Evolutionary conservation across 2,113 vertebrate species (phyloP), one percentile per base, ranked within the genome.

Genomic region (Agapornis roseicollis): DNA sequence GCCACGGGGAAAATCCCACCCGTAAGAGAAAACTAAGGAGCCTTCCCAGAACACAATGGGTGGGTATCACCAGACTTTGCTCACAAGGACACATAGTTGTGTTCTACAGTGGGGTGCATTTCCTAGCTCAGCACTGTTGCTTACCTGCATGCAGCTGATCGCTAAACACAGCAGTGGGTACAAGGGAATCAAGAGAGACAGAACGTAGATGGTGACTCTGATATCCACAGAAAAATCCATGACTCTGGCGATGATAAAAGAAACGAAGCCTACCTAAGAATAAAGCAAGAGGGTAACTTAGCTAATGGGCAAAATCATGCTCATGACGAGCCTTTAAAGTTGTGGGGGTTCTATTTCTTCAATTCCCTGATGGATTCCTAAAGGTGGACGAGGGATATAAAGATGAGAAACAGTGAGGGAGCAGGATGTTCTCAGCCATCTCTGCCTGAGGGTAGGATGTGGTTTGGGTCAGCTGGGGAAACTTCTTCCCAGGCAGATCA

Each of bases 141-240:
- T 95, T 73, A 99, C 99, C 71, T 76, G 37, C 9, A 90, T 72
- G 89, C 88, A 94, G 85, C 68, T 65, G 61, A 88, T 63, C 23
- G 96, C 89, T 70, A 98, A 96, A 50, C 82, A 97, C 88, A 98
- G 93, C 18, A 98, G 87, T 3, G 98, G 97, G 47, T 98, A 98
- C 16, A 97, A 15, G 0, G 99, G 98, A 90, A 98, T 95, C 84
- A 98, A 73, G 85, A 99, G 90, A 66, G 96, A 98, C 42, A 98
- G 2, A 14, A 49, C 0, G 0, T 4, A 70, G 94, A 96, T 76
- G 14, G 35, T 4, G 29, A 2, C 0, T 0, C 0, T 0, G 4
- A 0, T 0, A 0, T 1, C 0, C 0, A 0, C 1, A 2, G 0
- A 0, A 3, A 2, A 0, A 10, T 17, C 7, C 3, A 79, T 0